phyloP scores from a whole-genome alignment of 2,888 invertebrate genomes.

The Clunio marinus region DNA sequence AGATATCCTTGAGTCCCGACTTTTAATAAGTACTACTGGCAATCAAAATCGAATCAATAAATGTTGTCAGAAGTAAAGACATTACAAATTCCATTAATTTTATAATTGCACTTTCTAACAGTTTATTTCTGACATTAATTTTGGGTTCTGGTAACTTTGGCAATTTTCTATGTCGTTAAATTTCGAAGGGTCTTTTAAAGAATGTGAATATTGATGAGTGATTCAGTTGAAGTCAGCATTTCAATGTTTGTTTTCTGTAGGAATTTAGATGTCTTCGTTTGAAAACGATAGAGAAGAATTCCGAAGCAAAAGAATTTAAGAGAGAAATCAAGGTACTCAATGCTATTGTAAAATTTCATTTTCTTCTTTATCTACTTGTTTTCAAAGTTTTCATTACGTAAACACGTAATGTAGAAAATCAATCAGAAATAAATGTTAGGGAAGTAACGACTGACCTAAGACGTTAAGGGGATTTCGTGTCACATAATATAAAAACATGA shows the following conservation, averaged over 20 bases:
- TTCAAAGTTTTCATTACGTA: no score
- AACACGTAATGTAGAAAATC: slow-evolving; percentile 13
- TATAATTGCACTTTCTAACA: not conserved
- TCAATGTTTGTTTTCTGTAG: no score
- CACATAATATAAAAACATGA: no score
- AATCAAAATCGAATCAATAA: not conserved
- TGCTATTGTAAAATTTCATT: no score
- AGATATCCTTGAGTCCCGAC: not conserved
- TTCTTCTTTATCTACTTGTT: no score
- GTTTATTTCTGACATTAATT: no score
- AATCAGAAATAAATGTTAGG: slow-evolving; percentile 5
- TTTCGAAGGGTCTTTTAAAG: not conserved
- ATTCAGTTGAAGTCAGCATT: no score
- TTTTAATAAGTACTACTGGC: not conserved
- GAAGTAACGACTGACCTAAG: not conserved
- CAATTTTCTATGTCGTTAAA: not conserved
- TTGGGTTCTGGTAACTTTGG: not conserved
- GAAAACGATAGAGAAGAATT: no score
- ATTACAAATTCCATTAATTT: not conserved
- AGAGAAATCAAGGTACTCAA: no score
- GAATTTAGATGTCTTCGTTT: no score
- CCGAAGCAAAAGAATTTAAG: no score
- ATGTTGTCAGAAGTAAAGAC: not conserved
- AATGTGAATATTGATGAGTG: no score
- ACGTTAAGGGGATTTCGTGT: not conserved